Conservation (phyloP, 2,113 vertebrate genomes). For the Axis porcinus region DNA sequence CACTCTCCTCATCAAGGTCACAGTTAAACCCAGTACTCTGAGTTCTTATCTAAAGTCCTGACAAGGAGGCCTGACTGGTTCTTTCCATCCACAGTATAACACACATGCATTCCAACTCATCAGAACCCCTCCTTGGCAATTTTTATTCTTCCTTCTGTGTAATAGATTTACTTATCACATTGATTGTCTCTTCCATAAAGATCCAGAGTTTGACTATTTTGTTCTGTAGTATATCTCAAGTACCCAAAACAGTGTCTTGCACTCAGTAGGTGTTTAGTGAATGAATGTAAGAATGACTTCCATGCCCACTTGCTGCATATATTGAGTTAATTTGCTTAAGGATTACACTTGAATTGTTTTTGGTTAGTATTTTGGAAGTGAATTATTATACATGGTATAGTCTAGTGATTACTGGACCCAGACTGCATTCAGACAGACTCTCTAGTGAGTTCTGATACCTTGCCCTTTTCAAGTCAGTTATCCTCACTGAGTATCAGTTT, state of each 20-base stretch:
- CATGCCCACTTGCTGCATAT: not conserved
- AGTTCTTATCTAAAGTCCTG: not conserved
- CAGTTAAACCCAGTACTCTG: not conserved
- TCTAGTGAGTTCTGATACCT: not conserved
- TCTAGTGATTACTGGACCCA: not conserved
- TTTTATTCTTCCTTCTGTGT: not conserved
- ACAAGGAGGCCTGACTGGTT: not conserved
- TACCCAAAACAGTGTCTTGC: not conserved
- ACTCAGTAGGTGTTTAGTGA: not conserved
- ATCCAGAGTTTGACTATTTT: not conserved
- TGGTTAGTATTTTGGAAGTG: not conserved
- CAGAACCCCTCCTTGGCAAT: not conserved
- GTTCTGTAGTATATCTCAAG: not conserved
- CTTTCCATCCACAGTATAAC: not conserved
- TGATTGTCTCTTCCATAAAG: not conserved
- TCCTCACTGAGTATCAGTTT: constrained; percentile 25
- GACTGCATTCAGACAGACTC: not conserved
- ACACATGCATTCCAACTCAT: not conserved
- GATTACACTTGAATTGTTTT: not conserved
- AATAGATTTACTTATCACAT: not conserved
- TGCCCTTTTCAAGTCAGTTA: not conserved
- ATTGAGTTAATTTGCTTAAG: not conserved
- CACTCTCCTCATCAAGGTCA: not conserved
- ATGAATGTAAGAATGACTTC: not conserved
- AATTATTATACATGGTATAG: not conserved